Percentiles rank a stretch among this genome's conserved stretches.
Conservation (phyloP, 2,797 vertebrate species). For the Perodicticus potto region DNA sequence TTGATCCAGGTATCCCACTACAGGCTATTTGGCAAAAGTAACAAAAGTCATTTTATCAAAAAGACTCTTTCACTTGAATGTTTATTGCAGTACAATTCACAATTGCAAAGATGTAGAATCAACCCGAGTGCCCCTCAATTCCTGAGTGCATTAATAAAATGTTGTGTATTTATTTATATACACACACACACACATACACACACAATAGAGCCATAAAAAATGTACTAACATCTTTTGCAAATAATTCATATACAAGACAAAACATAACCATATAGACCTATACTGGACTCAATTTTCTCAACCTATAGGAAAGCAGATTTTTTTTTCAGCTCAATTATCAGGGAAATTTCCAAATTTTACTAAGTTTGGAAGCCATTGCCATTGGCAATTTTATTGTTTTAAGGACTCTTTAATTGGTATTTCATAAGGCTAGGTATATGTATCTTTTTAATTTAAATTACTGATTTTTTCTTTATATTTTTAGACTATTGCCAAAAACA, state of each 20-base stretch:
- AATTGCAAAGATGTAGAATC: too few relatives aligned
- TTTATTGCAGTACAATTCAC: too few relatives aligned
- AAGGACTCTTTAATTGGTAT: not conserved
- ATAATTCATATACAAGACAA: not conserved
- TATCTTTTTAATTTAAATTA: slow-evolving; percentile 40
- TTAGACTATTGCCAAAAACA: slow-evolving; percentile 43
- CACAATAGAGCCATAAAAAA: too few relatives aligned
- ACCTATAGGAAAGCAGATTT: not conserved
- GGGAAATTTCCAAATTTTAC: slow-evolving; percentile 35
- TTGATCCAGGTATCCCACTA: too few relatives aligned
- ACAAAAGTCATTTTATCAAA: too few relatives aligned
- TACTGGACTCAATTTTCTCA: not conserved
- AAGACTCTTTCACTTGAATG: too few relatives aligned
- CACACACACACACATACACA: too few relatives aligned
- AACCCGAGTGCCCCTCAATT: too few relatives aligned
- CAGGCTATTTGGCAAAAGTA: too few relatives aligned
- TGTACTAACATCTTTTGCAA: not conserved
- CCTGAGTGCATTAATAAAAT: too few relatives aligned
- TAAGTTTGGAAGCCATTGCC: slow-evolving; percentile 13
- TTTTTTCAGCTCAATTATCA: not conserved
- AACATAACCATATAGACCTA: not conserved
- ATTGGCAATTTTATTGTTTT: slow-evolving; percentile 13
- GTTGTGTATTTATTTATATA: too few relatives aligned
- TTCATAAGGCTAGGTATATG: slow-evolving; percentile 20
- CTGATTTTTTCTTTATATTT: slow-evolving; percentile 29